Evolutionary conservation across 2,888 invertebrate genomes (phyloP).

Genomic region (Euphydryas editha): DNA sequence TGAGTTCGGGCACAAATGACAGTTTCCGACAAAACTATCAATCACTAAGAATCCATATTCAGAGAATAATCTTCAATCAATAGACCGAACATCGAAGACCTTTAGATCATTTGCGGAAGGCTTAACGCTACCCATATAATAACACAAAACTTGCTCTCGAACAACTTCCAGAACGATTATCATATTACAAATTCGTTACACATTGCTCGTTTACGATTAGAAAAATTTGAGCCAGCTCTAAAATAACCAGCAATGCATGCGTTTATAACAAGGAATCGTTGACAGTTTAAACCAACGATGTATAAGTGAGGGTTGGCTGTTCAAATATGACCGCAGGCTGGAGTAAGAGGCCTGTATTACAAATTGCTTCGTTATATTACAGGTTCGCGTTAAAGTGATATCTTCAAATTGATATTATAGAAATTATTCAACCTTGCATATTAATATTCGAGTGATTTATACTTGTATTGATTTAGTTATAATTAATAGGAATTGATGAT

Average conservation of each 20-base stretch:
- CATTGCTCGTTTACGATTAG: slow-evolving; percentile 19
- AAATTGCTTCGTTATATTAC: slow-evolving; percentile 51
- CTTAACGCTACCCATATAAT: slow-evolving; percentile 43
- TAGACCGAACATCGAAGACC: slow-evolving; percentile 44
- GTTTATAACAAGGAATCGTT: not conserved
- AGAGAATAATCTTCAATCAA: slow-evolving; percentile 45
- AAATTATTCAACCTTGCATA: slow-evolving; percentile 29
- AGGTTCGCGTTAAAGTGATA: slow-evolving; percentile 34
- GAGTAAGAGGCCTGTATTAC: slow-evolving; percentile 50
- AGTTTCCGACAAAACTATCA: slow-evolving; percentile 29
- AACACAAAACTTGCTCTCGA: slow-evolving; percentile 8
- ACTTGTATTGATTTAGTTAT: slow-evolving; percentile 16
- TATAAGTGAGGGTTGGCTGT: slow-evolving; percentile 41
- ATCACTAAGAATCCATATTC: slow-evolving; percentile 39
- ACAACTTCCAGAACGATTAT: not conserved
- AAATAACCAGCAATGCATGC: slow-evolving; percentile 26
- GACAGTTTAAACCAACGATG: not conserved
- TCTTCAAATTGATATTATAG: slow-evolving; percentile 34
- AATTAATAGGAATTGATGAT: slow-evolving; percentile 3
- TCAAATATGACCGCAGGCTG: slow-evolving; percentile 56
- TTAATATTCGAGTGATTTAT: slow-evolving; percentile 28
- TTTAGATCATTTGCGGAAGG: slow-evolving; percentile 58
- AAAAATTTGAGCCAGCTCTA: not conserved
- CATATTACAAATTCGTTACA: not conserved
- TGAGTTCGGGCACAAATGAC: slow-evolving; percentile 13